Base-by-base conservation (phyloP, 1,140 invertebrate genomes). In the Lithobius niger region DNA sequence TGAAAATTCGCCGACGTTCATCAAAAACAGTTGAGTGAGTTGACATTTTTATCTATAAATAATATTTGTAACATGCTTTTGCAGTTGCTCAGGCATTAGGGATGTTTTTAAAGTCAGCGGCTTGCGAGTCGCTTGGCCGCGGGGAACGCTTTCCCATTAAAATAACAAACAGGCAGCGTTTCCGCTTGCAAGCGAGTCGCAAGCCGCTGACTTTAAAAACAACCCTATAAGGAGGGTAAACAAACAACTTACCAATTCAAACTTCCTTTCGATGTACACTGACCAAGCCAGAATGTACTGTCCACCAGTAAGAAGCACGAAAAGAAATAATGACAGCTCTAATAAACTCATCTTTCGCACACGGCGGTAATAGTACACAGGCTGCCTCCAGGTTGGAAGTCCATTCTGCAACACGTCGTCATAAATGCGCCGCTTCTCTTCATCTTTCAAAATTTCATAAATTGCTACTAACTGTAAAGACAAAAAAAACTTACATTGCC, bases 221-320 rank as follows among this genome's bases (percentile, higher is more conserved):
- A n/a, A n/a, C n/a, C n/a, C n/a, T n/a, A n/a, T n/a, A n/a, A n/a
- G n/a, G n/a, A n/a, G n/a, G n/a, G n/a, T n/a, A n/a, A n/a, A n/a
- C n/a, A n/a, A n/a, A n/a, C n/a, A n/a, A n/a, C 60, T 59, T 54
- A 64, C 62, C 59, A 63, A 31, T 51, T 83, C 86, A 64, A 85
- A 86, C 69, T 83, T 83, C 65, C 85, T 87, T 66, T 98, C 95
- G 55, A 84, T 78, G 72, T 96, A 97, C 0, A 86, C 79, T 6
- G 86, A 89, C 93, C 93, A 97, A 15, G 86, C 78, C 27, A 94
- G 85, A 55, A 92, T 69, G 74, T 96, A 97, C 67, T 98, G 95
- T 25, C 88, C 88, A 66, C 96, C 77, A 3, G 89, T 89, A 52
- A 88, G 78, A 43, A 97, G 82, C 40, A 86, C 73, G 64, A 89